Base-by-base conservation (phyloP, 2,888 invertebrate species). In the Nemurella pictetii region DNA sequence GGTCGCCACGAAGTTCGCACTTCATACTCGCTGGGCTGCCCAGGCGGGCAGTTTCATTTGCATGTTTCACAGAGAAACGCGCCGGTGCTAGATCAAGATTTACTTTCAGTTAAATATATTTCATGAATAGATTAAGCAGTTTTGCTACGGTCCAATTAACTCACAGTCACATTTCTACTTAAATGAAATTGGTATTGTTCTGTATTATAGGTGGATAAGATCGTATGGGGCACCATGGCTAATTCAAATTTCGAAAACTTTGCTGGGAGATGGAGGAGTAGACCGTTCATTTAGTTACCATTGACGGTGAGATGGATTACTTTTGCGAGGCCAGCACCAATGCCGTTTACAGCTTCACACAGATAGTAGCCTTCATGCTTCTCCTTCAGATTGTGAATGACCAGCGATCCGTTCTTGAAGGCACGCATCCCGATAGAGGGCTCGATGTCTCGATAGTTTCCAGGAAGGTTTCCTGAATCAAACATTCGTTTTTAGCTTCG, bases 331-430 rank as follows among this genome's bases (percentile, higher is more conserved):
- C 95, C 96, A 25, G 95, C 92, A 0, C 97, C 97, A 86, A 97
- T 95, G 72, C 95, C 95, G 89, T 97, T 97, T 87, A 94, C 94
- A 0, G 96, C 95, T 87, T 95, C 94, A 89, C 97, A 97, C 90
- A 96, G 93, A 90, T 96, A 97, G 89, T 94, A 94, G 0, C 97
- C 97, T 89, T 96, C 96, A 89, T 95, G 95, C 84, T 88, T 88
- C 88, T 94, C 93, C 83, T 94, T 93, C 20, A 94, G 93, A 3
- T 95, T 95, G n/a, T 95, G 92, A 7, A 96, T 93, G 89, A 93
- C 92, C 86, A 96, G 90, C 0, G 96, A 95, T 20, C 96, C 95
- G 89, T 96, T 96, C 85, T 93, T 91, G 0, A 92, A 91, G 85
- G 92, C 91, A 86, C 93, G 92, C 35, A 92, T 91, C 86, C 93